A percentile compares a stretch with the other conserved stretches of the same genome.
Conservation (phyloP, 2,888 invertebrate genomes). For the Apotomis turbidana region DNA sequence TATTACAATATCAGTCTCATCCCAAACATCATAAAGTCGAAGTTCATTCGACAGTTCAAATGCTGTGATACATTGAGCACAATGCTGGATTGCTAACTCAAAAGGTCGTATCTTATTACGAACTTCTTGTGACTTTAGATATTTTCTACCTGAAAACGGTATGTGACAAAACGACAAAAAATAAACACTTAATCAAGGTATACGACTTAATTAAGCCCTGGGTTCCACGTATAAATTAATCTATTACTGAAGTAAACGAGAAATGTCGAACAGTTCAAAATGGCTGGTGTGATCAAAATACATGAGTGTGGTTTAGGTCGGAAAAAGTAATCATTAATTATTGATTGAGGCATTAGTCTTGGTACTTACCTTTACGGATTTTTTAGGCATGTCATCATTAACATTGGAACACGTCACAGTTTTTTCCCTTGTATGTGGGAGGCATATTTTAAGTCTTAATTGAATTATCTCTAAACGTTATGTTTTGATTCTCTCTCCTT, state of each 20-base stretch:
- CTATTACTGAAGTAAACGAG: constrained; percentile 41
- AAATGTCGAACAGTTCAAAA: constrained; percentile 35
- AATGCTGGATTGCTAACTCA: background rate
- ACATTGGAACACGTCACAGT: background rate
- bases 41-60: background rate
- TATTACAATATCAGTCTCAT: constrained; percentile 5
- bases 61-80: constrained; percentile 27
- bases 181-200: constrained; percentile 61
- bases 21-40: background rate
- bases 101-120: background rate
- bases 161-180: constrained; percentile 58
- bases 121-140: background rate
- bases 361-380: constrained; percentile 13
- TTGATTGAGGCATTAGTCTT: constrained; percentile 23
- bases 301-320: constrained; percentile 18
- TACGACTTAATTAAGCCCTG: constrained; percentile 71
- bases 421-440: background rate
- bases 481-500: no score
- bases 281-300: constrained; percentile 15
- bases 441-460: background rate
- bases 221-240: constrained; percentile 58
- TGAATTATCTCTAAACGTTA: no score
- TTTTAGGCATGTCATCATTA: background rate
- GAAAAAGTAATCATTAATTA: constrained; percentile 24
- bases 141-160: background rate